Percentiles rank a stretch among this genome's conserved stretches.
These are phyloP conservation scores for Neolamprologus modestus DNA, from an alignment of 2,113 vertebrate species.

Conservation along the genomic window DNA sequence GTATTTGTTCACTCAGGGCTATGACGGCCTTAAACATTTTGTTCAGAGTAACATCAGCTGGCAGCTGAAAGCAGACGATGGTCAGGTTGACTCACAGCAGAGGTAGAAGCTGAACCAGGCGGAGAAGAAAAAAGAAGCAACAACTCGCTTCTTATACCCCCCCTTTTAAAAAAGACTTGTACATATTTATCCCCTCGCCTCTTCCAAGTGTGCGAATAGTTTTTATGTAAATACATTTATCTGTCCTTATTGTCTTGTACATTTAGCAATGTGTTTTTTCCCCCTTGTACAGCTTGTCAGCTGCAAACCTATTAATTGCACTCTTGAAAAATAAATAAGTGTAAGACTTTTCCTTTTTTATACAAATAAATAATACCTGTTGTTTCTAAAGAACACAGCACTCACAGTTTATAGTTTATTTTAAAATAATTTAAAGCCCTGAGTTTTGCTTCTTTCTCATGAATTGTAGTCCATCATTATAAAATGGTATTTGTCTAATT, in stretches of 20 bases:
- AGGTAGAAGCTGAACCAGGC: not conserved
- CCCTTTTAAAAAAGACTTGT: slow-evolving; percentile 38
- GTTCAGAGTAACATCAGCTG: slow-evolving; percentile 74
- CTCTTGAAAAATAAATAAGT: slow-evolving; percentile 8
- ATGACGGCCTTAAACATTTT: slow-evolving; percentile 80
- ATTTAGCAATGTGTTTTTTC: not conserved
- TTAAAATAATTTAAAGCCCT: not conserved
- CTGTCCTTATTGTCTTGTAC: not conserved
- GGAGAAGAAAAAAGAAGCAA: not conserved
- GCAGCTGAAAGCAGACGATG: not conserved
- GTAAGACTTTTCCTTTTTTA: not conserved
- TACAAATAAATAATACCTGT: not conserved
- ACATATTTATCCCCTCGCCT: slow-evolving; percentile 17
- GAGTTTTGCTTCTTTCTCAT: not conserved
- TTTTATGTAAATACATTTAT: slow-evolving; percentile 37
- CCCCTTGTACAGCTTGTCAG: not conserved
- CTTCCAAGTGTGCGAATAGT: not conserved
- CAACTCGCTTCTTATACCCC: not conserved
- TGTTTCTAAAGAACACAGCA: not conserved
- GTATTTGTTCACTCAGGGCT: slow-evolving; percentile 80
- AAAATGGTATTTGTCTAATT: not conserved
- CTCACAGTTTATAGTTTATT: not conserved
- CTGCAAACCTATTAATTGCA: not conserved
- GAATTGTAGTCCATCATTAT: not conserved
- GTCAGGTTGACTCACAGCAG: not conserved